These are phyloP conservation scores for Drosophila carrolli DNA, from an alignment of 1,140 invertebrate genomes.

Conservation along the genomic window DNA sequence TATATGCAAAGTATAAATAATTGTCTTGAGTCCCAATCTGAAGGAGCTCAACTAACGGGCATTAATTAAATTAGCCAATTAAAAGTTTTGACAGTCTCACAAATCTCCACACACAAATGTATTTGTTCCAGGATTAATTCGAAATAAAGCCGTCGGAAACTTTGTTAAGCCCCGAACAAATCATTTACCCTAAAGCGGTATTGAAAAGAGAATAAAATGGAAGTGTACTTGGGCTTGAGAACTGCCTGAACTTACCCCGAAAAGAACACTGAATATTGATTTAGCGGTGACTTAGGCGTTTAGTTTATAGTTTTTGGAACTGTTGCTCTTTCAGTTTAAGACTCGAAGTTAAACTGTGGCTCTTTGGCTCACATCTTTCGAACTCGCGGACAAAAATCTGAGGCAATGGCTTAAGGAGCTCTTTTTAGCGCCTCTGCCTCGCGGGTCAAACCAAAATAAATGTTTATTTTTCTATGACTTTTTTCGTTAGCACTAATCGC, in stretches of 20 bases:
- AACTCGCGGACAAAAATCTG: constrained; percentile 8
- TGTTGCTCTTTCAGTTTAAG: constrained; percentile 37
- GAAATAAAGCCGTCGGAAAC: constrained; percentile 19
- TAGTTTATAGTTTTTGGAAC: constrained; percentile 39
- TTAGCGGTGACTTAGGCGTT: constrained; percentile 33
- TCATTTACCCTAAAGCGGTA: constrained; percentile 16
- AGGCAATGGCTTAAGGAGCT: constrained; percentile 10
- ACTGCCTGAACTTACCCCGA: constrained; percentile 32
- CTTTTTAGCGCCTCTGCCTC: constrained; percentile 20
- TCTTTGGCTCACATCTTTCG: constrained; percentile 19
- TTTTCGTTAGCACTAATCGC: not conserved
- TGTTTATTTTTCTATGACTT: constrained; percentile 4
- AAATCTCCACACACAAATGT: constrained; percentile 31
- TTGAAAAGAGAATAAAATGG: constrained; percentile 8
- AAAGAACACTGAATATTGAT: constrained; percentile 48
- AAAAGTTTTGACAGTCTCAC: constrained; percentile 40
- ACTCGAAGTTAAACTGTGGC: constrained; percentile 17
- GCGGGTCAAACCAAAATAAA: not conserved
- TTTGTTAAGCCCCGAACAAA: constrained; percentile 24
- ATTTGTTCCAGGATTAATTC: constrained; percentile 32
- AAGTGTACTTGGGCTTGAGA: not conserved
- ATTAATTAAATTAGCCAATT: constrained; percentile 60
- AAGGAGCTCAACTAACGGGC: constrained; percentile 10
- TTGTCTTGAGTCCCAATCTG: constrained; percentile 16
- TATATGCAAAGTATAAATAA: constrained; percentile 36